Evolutionary conservation across 2,113 vertebrate genomes (phyloP).

Genomic region (Sinocyclocheilus rhinocerous): DNA sequence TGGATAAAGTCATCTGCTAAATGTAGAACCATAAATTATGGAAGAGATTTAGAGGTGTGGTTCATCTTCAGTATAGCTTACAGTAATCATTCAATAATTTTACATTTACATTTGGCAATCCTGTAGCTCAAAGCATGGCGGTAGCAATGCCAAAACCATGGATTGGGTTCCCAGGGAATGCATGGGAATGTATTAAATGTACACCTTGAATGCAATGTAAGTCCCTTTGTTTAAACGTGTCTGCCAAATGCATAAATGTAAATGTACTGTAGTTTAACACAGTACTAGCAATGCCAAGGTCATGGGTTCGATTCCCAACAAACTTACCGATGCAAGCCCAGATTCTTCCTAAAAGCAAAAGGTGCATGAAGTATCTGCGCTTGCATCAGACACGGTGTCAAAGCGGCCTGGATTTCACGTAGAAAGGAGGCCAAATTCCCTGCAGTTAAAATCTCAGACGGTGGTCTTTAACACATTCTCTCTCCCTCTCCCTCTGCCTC

Average conservation of each 20-base stretch:
- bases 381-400: conserved; percentile 16
- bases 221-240: not conserved
- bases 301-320: not conserved
- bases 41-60: not conserved
- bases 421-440: conserved; percentile 70
- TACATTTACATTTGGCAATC: not conserved
- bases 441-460: conserved; percentile 79
- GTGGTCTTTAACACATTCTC: conserved; percentile 76
- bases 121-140: not conserved
- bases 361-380: not conserved
- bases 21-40: not conserved
- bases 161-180: not conserved
- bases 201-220: not conserved
- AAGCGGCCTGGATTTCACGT: conserved; percentile 54
- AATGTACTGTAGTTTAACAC: not conserved
- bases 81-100: not conserved
- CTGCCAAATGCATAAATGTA: not conserved
- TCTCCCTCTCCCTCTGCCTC: conserved; percentile 65
- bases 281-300: conserved; percentile 5
- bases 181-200: not conserved
- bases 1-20: not conserved
- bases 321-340: not conserved
- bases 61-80: not conserved
- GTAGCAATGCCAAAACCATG: not conserved
- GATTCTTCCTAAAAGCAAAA: not conserved